phyloP scores from a whole-genome alignment of 37 sponge, comb jelly and placozoan species.

The Halichondria panicea region DNA sequence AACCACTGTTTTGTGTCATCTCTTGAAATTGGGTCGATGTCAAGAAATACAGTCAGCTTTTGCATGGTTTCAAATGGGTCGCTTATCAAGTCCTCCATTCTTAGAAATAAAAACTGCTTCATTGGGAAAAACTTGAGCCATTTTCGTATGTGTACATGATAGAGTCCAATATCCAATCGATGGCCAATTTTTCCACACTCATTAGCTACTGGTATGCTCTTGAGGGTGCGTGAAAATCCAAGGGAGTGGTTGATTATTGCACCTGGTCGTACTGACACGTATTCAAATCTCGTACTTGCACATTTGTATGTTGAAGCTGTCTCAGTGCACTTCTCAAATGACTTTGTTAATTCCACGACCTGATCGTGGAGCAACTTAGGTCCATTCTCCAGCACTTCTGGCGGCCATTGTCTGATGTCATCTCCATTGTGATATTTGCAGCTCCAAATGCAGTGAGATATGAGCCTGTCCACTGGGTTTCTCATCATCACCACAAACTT shows the following conservation, averaged over 20 bases:
- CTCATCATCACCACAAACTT: constrained; percentile 64
- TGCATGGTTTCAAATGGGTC: background rate
- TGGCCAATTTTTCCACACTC: background rate
- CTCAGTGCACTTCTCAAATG: constrained; percentile 8
- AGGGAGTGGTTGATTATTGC: background rate
- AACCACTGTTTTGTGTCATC: background rate
- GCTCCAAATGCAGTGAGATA: constrained; percentile 43
- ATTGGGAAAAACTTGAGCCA: constrained; percentile 46
- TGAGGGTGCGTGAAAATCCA: background rate
- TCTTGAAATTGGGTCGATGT: background rate
- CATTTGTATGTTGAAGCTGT: constrained; percentile 17
- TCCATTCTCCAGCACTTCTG: background rate
- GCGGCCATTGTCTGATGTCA: constrained; percentile 1
- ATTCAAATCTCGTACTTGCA: background rate
- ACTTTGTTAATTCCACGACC: background rate
- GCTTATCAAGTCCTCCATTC: constrained; percentile 31
- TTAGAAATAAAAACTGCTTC: constrained; percentile 42
- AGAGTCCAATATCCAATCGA: constrained; percentile 11
- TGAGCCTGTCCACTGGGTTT: constrained; percentile 29
- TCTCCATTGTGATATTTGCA: background rate
- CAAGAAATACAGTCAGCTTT: constrained; percentile 33
- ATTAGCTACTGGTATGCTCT: background rate
- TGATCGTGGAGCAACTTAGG: constrained; percentile 16
- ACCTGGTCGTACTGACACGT: background rate
- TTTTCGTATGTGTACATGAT: constrained; percentile 29